A percentile compares a stretch with the other conserved stretches of the same genome.
Evolutionary conservation across 2,888 invertebrate species (phyloP).

Genomic region (Archips crataeganus): DNA sequence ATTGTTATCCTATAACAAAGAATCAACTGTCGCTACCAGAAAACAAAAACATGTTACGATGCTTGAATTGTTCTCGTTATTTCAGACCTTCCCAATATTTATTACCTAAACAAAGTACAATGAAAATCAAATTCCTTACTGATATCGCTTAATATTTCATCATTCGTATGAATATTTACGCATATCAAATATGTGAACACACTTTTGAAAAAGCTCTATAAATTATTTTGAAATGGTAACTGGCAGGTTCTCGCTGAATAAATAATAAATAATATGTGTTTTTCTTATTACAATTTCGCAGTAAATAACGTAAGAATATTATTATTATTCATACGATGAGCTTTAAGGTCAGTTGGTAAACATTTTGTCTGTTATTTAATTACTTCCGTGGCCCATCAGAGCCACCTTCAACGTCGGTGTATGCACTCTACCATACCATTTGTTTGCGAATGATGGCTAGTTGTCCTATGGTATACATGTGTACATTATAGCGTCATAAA

Average conservation of each 20-base stretch:
- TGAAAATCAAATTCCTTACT: not conserved
- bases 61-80: not conserved
- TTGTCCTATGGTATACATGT: no score
- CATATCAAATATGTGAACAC: constrained; percentile 10
- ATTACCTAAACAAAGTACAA: constrained; percentile 13
- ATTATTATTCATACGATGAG: no score
- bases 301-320: not conserved
- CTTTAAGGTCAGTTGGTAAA: no score
- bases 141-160: constrained; percentile 6
- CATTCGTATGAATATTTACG: constrained; percentile 15
- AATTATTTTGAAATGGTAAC: not conserved
- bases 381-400: no score
- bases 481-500: no score
- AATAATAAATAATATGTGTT: not conserved
- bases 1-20: not conserved
- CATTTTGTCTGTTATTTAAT: no score
- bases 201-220: not conserved
- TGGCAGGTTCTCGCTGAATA: not conserved
- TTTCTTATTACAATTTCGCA: not conserved
- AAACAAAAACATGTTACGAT: not conserved
- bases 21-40: not conserved
- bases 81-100: not conserved
- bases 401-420: no score
- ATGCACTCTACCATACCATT: no score
- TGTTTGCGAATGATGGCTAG: no score